Conservation (phyloP, 1,140 invertebrate genomes). For the Macrocentrus cingulum region DNA sequence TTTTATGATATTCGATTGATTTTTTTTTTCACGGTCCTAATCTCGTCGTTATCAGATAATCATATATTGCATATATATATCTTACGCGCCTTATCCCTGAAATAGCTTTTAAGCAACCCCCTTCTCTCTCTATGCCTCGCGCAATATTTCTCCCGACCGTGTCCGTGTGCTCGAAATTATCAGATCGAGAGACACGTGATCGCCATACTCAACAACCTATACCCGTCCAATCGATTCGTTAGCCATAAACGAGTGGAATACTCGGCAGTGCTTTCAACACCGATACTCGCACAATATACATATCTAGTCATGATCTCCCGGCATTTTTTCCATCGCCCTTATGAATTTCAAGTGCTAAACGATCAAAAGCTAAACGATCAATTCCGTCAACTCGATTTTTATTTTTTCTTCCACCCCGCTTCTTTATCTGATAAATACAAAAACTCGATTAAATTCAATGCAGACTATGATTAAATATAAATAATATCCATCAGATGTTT, state of each 20-base stretch:
- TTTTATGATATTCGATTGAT: not conserved
- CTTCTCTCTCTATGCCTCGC: not conserved
- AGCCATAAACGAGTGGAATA: conserved; percentile 4
- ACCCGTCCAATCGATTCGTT: conserved; percentile 18
- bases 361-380: not conserved
- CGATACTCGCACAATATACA: not conserved
- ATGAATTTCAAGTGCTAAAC: conserved; percentile 3
- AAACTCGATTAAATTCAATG: no score
- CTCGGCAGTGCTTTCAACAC: no score
- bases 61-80: no score
- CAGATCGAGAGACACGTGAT: conserved; percentile 13
- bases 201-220: conserved; percentile 4
- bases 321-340: not conserved
- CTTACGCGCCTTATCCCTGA: not conserved
- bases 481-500: no score
- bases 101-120: not conserved
- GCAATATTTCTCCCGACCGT: not conserved
- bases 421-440: not conserved
- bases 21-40: not conserved
- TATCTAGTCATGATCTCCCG: not conserved
- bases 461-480: no score
- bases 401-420: not conserved
- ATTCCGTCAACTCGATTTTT: not conserved
- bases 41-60: not conserved
- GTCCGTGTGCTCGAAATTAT: conserved; percentile 9